Conservation (phyloP, 2,797 vertebrate genomes). For the Hybognathus amarus region DNA sequence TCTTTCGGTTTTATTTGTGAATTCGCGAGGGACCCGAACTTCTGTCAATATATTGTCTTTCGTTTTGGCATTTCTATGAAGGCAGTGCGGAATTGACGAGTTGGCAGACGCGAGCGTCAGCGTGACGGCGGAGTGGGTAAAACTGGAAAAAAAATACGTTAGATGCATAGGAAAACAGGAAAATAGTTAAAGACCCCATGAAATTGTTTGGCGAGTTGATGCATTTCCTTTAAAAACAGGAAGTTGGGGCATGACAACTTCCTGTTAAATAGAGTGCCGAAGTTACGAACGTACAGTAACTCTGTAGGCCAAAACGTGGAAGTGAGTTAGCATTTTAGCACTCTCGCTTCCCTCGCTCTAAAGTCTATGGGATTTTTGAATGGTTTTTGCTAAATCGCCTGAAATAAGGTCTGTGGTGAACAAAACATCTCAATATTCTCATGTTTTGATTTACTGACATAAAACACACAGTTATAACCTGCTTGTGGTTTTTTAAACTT, state of each 20-base stretch:
- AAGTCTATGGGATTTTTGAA: too few relatives aligned
- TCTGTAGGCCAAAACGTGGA: too few relatives aligned
- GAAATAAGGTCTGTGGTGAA: too few relatives aligned
- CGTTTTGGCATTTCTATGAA: constrained; percentile 26
- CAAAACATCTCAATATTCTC: too few relatives aligned
- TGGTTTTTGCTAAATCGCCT: too few relatives aligned
- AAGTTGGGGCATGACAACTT: background rate
- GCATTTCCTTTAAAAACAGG: background rate
- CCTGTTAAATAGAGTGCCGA: too few relatives aligned
- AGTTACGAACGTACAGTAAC: too few relatives aligned
- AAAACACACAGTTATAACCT: too few relatives aligned
- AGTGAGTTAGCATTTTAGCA: too few relatives aligned
- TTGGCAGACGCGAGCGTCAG: background rate
- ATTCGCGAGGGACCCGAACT: background rate
- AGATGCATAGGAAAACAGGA: background rate
- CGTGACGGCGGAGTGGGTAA: background rate
- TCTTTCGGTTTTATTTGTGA: constrained; percentile 1
- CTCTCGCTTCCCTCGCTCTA: too few relatives aligned
- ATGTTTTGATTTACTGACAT: too few relatives aligned
- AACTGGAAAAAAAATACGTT: background rate
- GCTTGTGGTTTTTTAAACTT: too few relatives aligned
- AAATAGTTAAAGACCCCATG: constrained; percentile 13
- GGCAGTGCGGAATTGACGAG: constrained; percentile 16
- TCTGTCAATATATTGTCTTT: background rate
- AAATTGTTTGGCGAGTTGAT: background rate